These are phyloP conservation scores for Labeo rohita DNA, from an alignment of 2,113 vertebrate species.

Conservation along the genomic window DNA sequence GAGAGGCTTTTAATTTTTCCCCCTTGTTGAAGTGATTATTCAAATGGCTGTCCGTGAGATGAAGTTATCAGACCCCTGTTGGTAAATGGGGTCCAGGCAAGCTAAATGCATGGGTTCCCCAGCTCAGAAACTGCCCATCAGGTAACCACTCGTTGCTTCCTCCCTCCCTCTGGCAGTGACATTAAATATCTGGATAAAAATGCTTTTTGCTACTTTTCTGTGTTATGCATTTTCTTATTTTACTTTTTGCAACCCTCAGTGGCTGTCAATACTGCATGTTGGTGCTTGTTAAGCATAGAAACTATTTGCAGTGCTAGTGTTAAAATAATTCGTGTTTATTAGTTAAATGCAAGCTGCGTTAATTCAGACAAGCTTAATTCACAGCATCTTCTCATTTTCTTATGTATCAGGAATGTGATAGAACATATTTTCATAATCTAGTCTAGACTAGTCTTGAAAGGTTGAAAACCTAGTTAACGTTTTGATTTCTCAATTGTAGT, in stretches of 20 bases:
- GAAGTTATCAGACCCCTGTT: constrained; percentile 76
- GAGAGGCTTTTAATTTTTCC: constrained; percentile 76
- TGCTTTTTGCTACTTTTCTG: not conserved
- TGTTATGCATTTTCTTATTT: not conserved
- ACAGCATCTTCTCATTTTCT: not conserved
- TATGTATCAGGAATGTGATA: not conserved
- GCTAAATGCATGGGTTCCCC: constrained; percentile 60
- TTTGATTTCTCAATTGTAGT: not conserved
- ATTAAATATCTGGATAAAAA: not conserved
- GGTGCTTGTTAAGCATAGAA: not conserved
- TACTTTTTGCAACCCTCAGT: not conserved
- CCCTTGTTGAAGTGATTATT: constrained; percentile 80
- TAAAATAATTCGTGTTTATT: constrained; percentile 11
- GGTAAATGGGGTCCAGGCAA: constrained; percentile 73
- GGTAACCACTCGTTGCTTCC: constrained; percentile 56
- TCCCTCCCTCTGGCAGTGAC: not conserved
- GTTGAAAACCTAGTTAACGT: not conserved
- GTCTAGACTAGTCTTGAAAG: not conserved
- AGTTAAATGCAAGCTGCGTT: constrained; percentile 5
- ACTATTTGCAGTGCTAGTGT: not conserved
- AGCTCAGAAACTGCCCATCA: constrained; percentile 68
- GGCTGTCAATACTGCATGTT: not conserved
- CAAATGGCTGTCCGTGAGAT: constrained; percentile 76
- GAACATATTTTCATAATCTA: not conserved
- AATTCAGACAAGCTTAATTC: not conserved